Evolutionary conservation across 2,888 invertebrate species (phyloP).

Genomic region (Nomada goodeniana): DNA sequence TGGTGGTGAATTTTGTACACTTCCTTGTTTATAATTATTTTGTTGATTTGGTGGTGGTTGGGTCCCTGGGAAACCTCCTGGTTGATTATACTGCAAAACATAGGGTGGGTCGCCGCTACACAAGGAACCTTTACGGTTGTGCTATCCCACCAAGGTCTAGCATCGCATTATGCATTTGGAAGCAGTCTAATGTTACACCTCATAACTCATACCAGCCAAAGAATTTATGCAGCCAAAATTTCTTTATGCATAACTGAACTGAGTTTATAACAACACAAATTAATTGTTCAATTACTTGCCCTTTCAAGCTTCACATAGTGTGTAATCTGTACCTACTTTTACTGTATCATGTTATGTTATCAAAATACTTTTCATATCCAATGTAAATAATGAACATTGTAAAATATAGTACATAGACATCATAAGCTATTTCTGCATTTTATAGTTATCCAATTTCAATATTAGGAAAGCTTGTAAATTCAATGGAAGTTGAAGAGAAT

Average conservation of each 20-base stretch:
- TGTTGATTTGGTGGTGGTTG: slow-evolving; percentile 73
- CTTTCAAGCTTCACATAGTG: background rate
- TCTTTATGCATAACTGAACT: slow-evolving; percentile 77
- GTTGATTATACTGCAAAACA: slow-evolving; percentile 82
- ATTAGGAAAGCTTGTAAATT: background rate
- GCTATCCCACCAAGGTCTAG: slow-evolving; percentile 84
- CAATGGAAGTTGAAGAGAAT: background rate
- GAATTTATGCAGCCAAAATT: slow-evolving; percentile 72
- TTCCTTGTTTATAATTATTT: slow-evolving; percentile 76
- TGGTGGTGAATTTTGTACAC: slow-evolving; percentile 64
- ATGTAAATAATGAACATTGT: background rate
- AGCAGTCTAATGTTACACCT: slow-evolving; percentile 80
- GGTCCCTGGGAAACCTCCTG: slow-evolving; percentile 76
- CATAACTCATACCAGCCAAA: slow-evolving; percentile 79
- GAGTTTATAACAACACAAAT: slow-evolving; percentile 42
- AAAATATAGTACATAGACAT: background rate
- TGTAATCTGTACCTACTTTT: background rate
- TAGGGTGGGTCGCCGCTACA: slow-evolving; percentile 84
- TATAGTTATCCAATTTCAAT: background rate
- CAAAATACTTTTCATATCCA: background rate
- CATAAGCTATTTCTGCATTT: background rate
- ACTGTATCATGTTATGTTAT: too few species aligned
- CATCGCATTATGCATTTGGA: slow-evolving; percentile 78
- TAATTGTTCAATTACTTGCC: background rate
- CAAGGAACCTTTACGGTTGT: slow-evolving; percentile 84